Percentiles rank a stretch among this genome's conserved stretches.
phyloP scores from a whole-genome alignment of 2,888 invertebrate genomes.

The Parasteatoda lunata region DNA sequence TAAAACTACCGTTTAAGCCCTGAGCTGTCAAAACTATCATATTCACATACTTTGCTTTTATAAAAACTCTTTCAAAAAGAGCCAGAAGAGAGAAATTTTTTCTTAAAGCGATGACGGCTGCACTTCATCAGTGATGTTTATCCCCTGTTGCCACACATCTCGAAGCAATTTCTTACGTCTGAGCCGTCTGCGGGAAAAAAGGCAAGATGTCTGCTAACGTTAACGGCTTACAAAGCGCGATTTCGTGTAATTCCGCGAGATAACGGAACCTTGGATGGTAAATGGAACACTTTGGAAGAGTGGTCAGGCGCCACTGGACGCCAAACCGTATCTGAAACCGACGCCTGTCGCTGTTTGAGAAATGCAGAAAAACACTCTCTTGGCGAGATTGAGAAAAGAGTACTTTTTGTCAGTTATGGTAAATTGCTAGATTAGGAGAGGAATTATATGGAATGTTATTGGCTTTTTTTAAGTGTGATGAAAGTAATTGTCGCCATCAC shows the following conservation, averaged over 20 bases:
- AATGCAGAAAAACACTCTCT: not conserved
- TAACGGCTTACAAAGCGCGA: constrained; percentile 33
- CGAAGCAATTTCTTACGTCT: constrained; percentile 41
- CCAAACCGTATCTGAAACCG: constrained; percentile 20
- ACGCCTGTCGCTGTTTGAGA: constrained; percentile 6
- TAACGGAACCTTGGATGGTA: constrained; percentile 14
- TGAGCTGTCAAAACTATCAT: constrained; percentile 3
- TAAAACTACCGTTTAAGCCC: not conserved
- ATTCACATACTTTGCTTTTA: not conserved
- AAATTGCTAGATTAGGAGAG: constrained; percentile 5
- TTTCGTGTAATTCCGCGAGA: constrained; percentile 29
- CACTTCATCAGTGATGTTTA: constrained; percentile 35
- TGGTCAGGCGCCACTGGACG: constrained; percentile 32
- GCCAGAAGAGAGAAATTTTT: not conserved
- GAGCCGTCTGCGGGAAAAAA: constrained; percentile 15
- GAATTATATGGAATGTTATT: constrained; percentile 1
- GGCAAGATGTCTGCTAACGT: constrained; percentile 31
- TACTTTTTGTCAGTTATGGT: constrained; percentile 2
- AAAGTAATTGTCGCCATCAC: not conserved
- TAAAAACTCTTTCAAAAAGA: not conserved
- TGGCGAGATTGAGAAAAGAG: not conserved
- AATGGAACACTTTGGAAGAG: constrained; percentile 31
- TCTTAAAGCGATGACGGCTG: constrained; percentile 20
- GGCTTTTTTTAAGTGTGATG: not conserved
- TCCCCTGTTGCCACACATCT: constrained; percentile 48